Conservation (phyloP, 2,797 vertebrate species). For the Dendrocincla fuliginosa region DNA sequence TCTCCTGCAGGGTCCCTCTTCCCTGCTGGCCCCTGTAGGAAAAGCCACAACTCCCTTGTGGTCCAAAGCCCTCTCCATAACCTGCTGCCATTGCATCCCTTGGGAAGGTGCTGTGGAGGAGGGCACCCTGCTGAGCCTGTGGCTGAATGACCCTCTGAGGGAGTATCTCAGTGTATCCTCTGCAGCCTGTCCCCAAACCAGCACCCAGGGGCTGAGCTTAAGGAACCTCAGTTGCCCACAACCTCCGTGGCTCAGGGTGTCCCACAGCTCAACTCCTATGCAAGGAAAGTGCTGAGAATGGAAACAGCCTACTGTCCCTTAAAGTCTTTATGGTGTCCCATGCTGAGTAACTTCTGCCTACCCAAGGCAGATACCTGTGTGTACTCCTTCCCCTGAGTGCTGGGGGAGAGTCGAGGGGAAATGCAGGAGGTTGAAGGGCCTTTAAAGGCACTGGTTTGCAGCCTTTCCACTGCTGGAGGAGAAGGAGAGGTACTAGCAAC, state of each 20-base stretch:
- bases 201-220: background rate
- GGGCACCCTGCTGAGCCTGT: background rate
- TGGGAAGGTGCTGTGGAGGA: background rate
- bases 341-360: background rate
- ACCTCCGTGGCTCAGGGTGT: accelerated
- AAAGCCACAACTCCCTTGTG: accelerated
- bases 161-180: background rate
- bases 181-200: background rate
- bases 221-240: background rate
- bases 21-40: background rate
- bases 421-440: background rate
- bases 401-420: background rate
- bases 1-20: background rate
- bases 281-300: background rate
- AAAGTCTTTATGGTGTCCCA: background rate
- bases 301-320: background rate
- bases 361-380: accelerated
- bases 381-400: background rate
- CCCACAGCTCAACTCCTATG: accelerated
- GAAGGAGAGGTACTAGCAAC: background rate
- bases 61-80: background rate
- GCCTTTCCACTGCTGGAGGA: background rate
- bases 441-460: accelerated
- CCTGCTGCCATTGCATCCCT: background rate
- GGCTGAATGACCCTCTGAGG: background rate